phyloP scores from a whole-genome alignment of 2,797 vertebrate genomes.

The Tadarida brasiliensis region DNA sequence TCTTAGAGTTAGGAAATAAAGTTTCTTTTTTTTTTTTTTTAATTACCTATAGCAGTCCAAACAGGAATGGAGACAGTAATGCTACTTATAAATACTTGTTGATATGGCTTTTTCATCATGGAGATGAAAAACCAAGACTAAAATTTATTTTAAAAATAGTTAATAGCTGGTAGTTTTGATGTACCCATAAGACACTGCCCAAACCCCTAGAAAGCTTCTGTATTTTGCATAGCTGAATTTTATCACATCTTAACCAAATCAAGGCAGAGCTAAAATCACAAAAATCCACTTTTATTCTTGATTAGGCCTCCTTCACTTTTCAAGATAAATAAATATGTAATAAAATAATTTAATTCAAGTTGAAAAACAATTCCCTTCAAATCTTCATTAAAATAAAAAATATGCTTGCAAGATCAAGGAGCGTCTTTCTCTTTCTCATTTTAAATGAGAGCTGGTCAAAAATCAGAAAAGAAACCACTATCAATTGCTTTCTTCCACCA shows the following conservation, averaged over 20 bases:
- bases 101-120: not conserved
- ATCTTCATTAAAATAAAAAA: constrained; percentile 70
- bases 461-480: constrained; percentile 36
- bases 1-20: not conserved
- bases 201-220: not conserved
- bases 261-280: constrained; percentile 29
- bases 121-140: not conserved
- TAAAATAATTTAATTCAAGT: constrained; percentile 68
- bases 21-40: constrained; percentile 5
- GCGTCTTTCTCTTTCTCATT: not conserved
- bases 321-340: constrained; percentile 67
- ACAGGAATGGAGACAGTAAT: not conserved
- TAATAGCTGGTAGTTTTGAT: not conserved
- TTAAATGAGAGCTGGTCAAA: constrained; percentile 23
- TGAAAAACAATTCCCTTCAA: constrained; percentile 75
- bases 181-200: not conserved
- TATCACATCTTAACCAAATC: constrained; percentile 23
- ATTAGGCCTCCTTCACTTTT: constrained; percentile 69
- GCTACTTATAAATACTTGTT: not conserved
- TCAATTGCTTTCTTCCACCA: constrained; percentile 45
- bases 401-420: constrained; percentile 1
- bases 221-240: constrained; percentile 6
- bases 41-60: not conserved
- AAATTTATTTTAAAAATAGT: not conserved
- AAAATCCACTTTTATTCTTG: not conserved